Conservation (phyloP, 2,113 vertebrate species). For the Aix galericulata region DNA sequence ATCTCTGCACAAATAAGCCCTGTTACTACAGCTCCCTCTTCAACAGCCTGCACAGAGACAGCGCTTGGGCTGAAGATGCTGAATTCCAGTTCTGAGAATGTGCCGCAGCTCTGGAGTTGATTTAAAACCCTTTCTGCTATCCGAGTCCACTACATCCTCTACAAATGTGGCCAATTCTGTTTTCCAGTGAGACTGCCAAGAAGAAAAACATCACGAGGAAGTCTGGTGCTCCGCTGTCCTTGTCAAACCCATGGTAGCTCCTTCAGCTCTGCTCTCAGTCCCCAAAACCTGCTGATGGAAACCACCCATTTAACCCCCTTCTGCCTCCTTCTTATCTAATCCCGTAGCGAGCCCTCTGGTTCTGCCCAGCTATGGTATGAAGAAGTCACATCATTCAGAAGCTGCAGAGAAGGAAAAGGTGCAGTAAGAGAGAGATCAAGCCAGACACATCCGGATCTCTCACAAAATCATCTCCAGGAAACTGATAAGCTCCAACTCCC, state of each 20-base stretch:
- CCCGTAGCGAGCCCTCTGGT: neutral
- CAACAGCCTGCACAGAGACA: neutral
- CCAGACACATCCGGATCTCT: neutral
- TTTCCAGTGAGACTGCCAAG: accelerated
- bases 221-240: too few species aligned
- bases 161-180: neutral
- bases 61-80: accelerated
- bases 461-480: neutral
- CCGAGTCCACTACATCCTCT: neutral
- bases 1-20: neutral
- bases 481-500: neutral
- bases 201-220: neutral
- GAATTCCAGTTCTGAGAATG: neutral
- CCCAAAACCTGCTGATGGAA: neutral
- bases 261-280: neutral
- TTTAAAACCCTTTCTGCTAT: neutral
- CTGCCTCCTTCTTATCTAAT: neutral
- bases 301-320: neutral
- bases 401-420: neutral
- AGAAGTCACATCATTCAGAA: neutral
- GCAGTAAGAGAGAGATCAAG: neutral
- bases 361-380: neutral
- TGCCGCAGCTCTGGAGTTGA: neutral
- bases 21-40: neutral
- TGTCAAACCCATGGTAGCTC: neutral